Evolutionary conservation across 2,113 vertebrate genomes (phyloP), one percentile per base, ranked within the genome.

Genomic region (Bubo bubo): DNA sequence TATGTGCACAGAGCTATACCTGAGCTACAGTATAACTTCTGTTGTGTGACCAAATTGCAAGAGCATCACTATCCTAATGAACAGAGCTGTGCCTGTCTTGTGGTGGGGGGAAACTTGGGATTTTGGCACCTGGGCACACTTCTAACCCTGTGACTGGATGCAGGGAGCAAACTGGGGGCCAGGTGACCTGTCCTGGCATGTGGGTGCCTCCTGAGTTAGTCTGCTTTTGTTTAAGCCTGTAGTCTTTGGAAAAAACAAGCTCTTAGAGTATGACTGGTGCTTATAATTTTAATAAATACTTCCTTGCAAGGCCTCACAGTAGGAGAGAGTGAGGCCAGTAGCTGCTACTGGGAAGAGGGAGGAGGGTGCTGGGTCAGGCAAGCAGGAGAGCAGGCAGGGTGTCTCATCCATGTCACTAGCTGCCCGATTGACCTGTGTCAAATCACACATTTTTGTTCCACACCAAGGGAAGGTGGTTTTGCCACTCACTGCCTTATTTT

Each of bases 401-500:
- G n/a, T 70, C 21, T 62, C 24, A 21, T 16, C 58, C 23, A 0
- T 30, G 30, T 49, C n/a, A 7, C 49, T 4, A 2, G 27, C n/a
- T 63, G 49, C 72, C 41, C 2, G 2, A 21, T 30, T 21, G 58
- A 23, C n/a, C 43, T 14, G 17, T 12, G 35, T 6, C 28, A 32
- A 21, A 13, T 63, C 20, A 28, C 0, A 0, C 4, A 0, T 26
- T 43, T 18, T 70, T 14, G 5, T 81, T 41, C 17, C 22, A 5
- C 8, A 6, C 26, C 35, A 15, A 56, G 50, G 49, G 35, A 24
- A 43, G 21, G 41, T 23, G 9, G 2, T 39, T 49, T 49, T 41
- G 56, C 22, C 49, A 7, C 28, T 62, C 18, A 18, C 35, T 26
- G 52, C 43, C 52, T 86, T 76, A 22, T 66, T 66, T 60, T n/a